These are phyloP conservation scores for Dipodomys merriami DNA, from an alignment of 2,113 vertebrate species.

Conservation along the genomic window DNA sequence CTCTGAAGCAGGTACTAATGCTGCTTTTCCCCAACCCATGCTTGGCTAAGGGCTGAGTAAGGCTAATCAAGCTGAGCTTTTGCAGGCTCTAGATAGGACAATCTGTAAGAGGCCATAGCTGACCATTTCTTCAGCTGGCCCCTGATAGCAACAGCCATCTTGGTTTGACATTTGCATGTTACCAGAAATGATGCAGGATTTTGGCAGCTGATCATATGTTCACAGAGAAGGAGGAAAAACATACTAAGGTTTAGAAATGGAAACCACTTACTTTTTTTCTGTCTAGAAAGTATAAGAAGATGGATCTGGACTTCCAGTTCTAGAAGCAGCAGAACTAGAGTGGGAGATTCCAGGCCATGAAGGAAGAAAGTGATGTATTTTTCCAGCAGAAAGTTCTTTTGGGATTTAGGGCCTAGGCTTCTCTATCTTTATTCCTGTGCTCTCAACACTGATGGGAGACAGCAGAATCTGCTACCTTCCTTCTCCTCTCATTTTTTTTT, in stretches of 20 bases:
- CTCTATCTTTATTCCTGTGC: background rate
- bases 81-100: background rate
- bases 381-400: slow-evolving; percentile 5
- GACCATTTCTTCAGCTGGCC: rapidly evolving
- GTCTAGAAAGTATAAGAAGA: background rate
- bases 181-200: background rate
- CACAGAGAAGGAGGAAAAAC: background rate
- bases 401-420: background rate
- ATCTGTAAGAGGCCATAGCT: background rate
- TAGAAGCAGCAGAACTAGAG: slow-evolving; percentile 26
- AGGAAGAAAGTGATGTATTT: slow-evolving; percentile 6
- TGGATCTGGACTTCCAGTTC: slow-evolving; percentile 9
- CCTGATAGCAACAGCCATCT: background rate
- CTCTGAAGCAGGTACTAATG: background rate
- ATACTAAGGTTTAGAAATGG: background rate
- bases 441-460: background rate
- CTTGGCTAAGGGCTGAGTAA: background rate
- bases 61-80: background rate
- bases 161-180: background rate
- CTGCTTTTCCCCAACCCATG: background rate
- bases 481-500: background rate
- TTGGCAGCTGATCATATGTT: background rate
- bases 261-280: background rate
- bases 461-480: background rate
- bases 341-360: background rate